Evolutionary conservation across 2,888 invertebrate species (phyloP).

Genomic region (Doris montereyensis): DNA sequence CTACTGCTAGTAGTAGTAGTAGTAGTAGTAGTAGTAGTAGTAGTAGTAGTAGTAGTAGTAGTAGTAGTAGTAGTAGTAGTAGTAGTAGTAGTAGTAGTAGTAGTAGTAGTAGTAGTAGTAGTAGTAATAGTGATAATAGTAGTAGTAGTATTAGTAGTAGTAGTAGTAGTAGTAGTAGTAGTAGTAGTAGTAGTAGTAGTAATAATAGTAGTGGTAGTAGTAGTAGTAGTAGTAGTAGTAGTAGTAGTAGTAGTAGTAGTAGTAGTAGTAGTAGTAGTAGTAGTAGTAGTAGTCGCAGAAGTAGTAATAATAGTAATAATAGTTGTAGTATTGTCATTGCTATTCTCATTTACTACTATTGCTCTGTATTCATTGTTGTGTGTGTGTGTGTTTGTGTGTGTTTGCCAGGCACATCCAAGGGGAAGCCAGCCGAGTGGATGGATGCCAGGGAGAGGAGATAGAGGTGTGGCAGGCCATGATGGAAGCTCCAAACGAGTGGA

Average conservation of each 20-base stretch:
- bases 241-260: no score
- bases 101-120: neutral
- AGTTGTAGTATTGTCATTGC: no score
- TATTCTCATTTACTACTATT: neutral
- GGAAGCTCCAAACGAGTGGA: constrained; percentile 95
- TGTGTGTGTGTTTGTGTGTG: no score
- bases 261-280: neutral
- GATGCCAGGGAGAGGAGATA: constrained; percentile 93
- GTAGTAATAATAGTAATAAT: no score
- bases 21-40: neutral
- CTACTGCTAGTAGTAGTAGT: neutral
- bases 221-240: no score
- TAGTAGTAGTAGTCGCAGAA: no score
- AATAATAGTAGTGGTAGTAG: no score
- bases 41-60: neutral
- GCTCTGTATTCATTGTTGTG: no score
- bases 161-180: neutral
- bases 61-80: neutral
- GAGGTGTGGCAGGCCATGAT: constrained; percentile 95
- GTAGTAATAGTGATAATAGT: neutral
- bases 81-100: neutral
- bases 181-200: neutral
- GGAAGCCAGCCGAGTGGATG: constrained; percentile 92
- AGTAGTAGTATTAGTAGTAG: neutral
- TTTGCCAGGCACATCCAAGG: constrained; percentile 25